Evolutionary conservation across 2,797 vertebrate species (phyloP), one percentile per base, ranked within the genome.

Genomic region (Rachycentron canadum): DNA sequence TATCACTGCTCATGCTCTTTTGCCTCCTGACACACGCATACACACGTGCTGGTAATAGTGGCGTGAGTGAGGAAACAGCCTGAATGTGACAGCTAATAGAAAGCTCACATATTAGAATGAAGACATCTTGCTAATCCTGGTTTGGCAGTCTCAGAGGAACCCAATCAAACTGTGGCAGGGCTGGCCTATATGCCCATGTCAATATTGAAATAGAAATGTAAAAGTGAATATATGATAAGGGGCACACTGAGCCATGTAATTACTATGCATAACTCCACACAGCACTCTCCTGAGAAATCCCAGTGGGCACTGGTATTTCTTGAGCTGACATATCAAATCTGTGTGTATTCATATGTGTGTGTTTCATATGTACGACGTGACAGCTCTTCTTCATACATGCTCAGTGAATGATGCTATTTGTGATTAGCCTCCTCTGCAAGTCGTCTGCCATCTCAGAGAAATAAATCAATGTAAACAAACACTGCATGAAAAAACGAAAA

Each of bases 131-230:
- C 34, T 78, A 74, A 81, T 70, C 75, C 34, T 23, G 59, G 64
- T 70, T 76, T 59, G 62, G 32, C 66, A 77, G 73, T 52, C 38
- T 26, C 32, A 9, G 53, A 79, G 69, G 36, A 55, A 76, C 76
- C 59, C 25, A 63, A 60, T 68, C 45, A 41, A 41, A 38, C 65
- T 45, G 17, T 38, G 43, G 49, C 57, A 47, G 14, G 3, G 43
- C 13, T 7, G 21, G 58, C 52, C 50, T 56, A 55, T 55, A 43
- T n/a, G 58, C 53, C 73, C 30, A 14, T 55, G 65, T 86, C 80
- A 73, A 83, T 76, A 79, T 55, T 79, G 57, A 76, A 84, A 85
- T 73, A 80, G 58, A 61, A 78, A 70, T 68, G 76, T 74, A 67
- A 65, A 83, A 83, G 50, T 17, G 47, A 72, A 70, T 28, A 38